These are phyloP conservation scores for Lucifuga dentata DNA, from an alignment of 2,113 vertebrate species.

Conservation along the genomic window DNA sequence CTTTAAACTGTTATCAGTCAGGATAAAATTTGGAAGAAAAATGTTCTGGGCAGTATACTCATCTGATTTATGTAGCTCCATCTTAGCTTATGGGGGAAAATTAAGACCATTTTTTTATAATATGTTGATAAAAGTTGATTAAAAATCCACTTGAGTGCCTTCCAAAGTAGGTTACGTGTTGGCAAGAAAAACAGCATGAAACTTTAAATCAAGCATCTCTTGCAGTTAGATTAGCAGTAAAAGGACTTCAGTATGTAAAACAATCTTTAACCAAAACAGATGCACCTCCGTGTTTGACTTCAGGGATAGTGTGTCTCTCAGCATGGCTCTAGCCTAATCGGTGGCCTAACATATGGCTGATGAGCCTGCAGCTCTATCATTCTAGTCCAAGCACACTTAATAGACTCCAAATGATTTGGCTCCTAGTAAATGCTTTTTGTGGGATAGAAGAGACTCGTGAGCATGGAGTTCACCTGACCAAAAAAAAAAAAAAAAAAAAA, in stretches of 20 bases:
- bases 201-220: constrained; percentile 44
- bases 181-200: not conserved
- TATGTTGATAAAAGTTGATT: not conserved
- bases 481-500: constrained; percentile 8
- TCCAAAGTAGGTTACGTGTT: constrained; percentile 16
- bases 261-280: constrained; percentile 60
- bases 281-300: constrained; percentile 59
- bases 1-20: not conserved
- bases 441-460: constrained; percentile 9
- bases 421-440: constrained; percentile 43
- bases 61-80: not conserved
- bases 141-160: not conserved
- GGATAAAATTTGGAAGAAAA: constrained; percentile 9
- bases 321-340: constrained; percentile 67
- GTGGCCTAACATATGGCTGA: constrained; percentile 67
- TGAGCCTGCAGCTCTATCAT: constrained; percentile 56
- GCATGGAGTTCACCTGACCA: constrained; percentile 3
- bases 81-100: not conserved
- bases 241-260: constrained; percentile 36
- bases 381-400: constrained; percentile 52
- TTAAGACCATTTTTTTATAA: not conserved
- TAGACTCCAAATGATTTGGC: constrained; percentile 51
- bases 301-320: constrained; percentile 60
- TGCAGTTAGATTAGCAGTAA: constrained; percentile 47
- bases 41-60: not conserved